Base-by-base conservation (phyloP, 2,113 vertebrate species). In the Equus quagga region DNA sequence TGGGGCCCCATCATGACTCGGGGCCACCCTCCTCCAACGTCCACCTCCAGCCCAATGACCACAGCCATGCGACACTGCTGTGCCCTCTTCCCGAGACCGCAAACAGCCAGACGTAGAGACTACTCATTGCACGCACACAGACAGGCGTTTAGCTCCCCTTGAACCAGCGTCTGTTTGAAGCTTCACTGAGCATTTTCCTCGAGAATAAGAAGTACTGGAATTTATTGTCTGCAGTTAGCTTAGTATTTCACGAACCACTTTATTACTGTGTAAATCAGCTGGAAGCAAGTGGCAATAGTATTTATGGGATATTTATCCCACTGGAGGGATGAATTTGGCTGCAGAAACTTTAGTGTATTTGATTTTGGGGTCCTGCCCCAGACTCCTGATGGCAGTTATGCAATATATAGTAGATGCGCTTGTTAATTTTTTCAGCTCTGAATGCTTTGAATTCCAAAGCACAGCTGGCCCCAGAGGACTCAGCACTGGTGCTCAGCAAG, bases 121-220 rank as follows among this genome's bases (percentile, higher is more conserved):
- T 17, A 28, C 3, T 24, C 8, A 4, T 19, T 26, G 51, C 4
- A 3, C 0, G 0, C 0, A 1, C 9, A 6, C 8, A 44, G 41
- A 51, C 7, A 5, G 62, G 60, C 69, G 3, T 31, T 31, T 18
- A 26, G 76, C 78, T 23, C 49, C 5, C 1, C 58, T 56, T 2
- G 26, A 73, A 0, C 49, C 3, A 6, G 14, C 12, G 0, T 23
- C 0, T n/a, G 46, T 51, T 21, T 6, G 41, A 58, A 49, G 49
- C 64, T 49, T 6, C 5, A 2, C 65, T 23, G 58, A 46, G 19
- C 18, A 1, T 33, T 58, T 56, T 51, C 64, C 75, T 56, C 3
- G 36, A 18, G 36, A 67, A 46, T 23, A 49, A 51, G 69, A 33
- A 65, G 72, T 11, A 11, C 41, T 28, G 58, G 81, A 56, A 62